phyloP scores from a whole-genome alignment of 2,888 invertebrate species.

The Heliconius hortense region DNA sequence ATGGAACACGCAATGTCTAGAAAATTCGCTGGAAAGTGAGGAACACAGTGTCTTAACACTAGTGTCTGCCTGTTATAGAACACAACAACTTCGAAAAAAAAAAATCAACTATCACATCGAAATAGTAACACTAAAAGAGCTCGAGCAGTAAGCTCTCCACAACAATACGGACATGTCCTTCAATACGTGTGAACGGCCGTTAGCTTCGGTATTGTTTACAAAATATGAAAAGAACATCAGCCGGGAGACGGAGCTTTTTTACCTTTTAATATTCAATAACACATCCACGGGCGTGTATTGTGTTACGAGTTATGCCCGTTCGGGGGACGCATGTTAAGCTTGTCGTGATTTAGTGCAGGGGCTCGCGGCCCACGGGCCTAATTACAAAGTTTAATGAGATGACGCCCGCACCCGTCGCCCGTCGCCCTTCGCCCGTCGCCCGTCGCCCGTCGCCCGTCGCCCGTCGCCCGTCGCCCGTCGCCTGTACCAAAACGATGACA shows the following conservation, averaged over 20 bases:
- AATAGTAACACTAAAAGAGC: slow-evolving; percentile 28
- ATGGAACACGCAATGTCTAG: neutral
- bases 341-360: slow-evolving; percentile 76
- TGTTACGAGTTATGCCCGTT: slow-evolving; percentile 59
- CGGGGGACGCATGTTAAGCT: slow-evolving; percentile 64
- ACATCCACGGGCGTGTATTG: slow-evolving; percentile 64
- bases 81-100: neutral
- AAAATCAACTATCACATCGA: slow-evolving; percentile 19
- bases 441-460: slow-evolving; percentile 14
- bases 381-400: slow-evolving; percentile 80
- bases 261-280: slow-evolving; percentile 72
- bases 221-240: slow-evolving; percentile 59
- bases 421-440: neutral
- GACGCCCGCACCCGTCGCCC: slow-evolving; percentile 51
- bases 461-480: slow-evolving; percentile 5
- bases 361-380: slow-evolving; percentile 68
- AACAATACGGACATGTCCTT: slow-evolving; percentile 9
- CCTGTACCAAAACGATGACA: slow-evolving; percentile 29
- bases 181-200: slow-evolving; percentile 48
- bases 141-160: slow-evolving; percentile 4
- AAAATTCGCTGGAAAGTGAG: neutral
- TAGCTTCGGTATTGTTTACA: slow-evolving; percentile 55
- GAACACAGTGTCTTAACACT: neutral
- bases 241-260: slow-evolving; percentile 53
- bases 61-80: neutral